Conservation (phyloP, 2,113 vertebrate species). For the Pluvianellus socialis region DNA sequence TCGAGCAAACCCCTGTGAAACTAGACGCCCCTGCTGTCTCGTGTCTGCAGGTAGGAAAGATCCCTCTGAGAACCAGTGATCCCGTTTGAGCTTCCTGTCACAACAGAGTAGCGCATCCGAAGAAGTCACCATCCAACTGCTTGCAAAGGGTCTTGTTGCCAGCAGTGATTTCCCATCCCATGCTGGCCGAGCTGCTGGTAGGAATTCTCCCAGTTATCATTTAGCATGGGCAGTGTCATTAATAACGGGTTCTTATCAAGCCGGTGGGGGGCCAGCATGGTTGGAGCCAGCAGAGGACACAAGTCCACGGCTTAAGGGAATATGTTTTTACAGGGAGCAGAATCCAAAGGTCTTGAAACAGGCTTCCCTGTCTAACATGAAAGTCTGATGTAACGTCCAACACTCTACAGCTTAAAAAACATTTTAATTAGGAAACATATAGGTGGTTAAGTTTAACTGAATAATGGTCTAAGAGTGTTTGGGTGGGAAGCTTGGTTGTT, state of each 20-base stretch:
- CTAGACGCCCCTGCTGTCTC: background rate
- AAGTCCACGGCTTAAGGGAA: background rate
- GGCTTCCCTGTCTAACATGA: background rate
- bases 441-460: background rate
- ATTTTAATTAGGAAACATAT: constrained; percentile 26
- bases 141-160: background rate
- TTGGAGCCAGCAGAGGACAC: background rate
- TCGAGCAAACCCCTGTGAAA: background rate
- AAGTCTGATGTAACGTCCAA: background rate
- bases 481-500: background rate
- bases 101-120: background rate
- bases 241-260: background rate
- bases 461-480: background rate
- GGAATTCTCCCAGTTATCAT: background rate
- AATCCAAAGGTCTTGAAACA: background rate
- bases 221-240: background rate
- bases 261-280: background rate
- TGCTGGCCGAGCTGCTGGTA: background rate
- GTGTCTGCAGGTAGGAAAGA: background rate
- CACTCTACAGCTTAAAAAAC: background rate
- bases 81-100: background rate
- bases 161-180: background rate
- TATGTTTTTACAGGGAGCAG: background rate
- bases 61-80: background rate
- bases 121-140: background rate